Base-by-base conservation (phyloP, 2,888 invertebrate genomes). In the Drosophila incognita region DNA sequence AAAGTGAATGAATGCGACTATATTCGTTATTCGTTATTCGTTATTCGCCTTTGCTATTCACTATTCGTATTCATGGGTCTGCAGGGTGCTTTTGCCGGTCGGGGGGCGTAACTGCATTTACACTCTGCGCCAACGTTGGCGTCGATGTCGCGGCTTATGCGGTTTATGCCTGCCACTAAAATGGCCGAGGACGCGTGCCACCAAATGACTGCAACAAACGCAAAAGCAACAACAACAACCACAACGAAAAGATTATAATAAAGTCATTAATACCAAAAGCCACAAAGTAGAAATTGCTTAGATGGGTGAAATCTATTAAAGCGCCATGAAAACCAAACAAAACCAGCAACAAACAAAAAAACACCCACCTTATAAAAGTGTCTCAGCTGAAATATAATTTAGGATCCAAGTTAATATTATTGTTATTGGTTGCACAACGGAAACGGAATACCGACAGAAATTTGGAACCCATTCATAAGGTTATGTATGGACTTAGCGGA, bases 211-310 rank as follows among this genome's bases (percentile, higher is more conserved):
- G 69, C 56, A 68, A 56, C 36, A 59, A 48, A 66, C 69, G 46
- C 51, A 15, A 46, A 18, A 40, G 29, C 15, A 31, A 33, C 29
- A 15, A 24, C n/a, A 31, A 33, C 29, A 21, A 24, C n/a, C n/a
- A 18, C 21, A 15, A 21, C 21, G n/a, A 31, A 18, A 42, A 54
- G 57, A 54, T 69, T 61, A 76, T 68, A 61, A 73, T 76, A 76
- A 78, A 74, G 76, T 65, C 68, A 73, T 76, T 68, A 78, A 64
- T 66, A 61, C 57, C 60, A 58, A 33, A 61, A 60, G 36, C 54
- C 36, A 59, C 56, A 27, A 54, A 33, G 48, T 21, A 46, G 10
- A 58, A 42, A 69, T 52, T 52, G 31, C 31, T 52, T 15, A 66
- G 65, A 65, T 35, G 52, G 51, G n/a, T 35, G 65, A 66, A 65